Conservation (phyloP, 1,140 invertebrate genomes). For the Reticulitermes speratus region DNA sequence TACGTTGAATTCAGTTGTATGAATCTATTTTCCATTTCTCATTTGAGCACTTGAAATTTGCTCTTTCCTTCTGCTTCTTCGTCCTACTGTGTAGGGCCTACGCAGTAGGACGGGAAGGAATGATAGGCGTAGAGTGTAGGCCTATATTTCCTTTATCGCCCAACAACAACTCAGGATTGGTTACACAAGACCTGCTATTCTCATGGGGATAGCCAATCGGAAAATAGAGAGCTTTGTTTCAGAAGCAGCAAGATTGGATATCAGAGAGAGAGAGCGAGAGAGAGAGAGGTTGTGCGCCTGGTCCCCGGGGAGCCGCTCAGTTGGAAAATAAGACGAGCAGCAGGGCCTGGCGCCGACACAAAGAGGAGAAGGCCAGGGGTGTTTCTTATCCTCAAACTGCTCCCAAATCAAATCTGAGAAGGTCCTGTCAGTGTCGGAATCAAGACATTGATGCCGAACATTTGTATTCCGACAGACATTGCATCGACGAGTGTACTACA, state of each 20-base stretch:
- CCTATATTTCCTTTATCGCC: not conserved
- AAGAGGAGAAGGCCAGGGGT: not conserved
- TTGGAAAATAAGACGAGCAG: not conserved
- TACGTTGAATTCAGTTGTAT: too few relatives aligned
- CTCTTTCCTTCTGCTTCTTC: not conserved
- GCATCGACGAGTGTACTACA: too few relatives aligned
- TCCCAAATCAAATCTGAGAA: not conserved
- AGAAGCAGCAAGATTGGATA: conserved; percentile 10
- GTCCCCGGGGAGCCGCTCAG: not conserved
- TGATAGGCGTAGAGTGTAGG: too few relatives aligned
- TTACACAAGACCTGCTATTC: not conserved
- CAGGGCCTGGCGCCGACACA: not conserved
- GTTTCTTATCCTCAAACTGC: too few relatives aligned
- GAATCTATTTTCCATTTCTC: not conserved
- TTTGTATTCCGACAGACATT: too few relatives aligned
- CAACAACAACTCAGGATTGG: conserved; percentile 1
- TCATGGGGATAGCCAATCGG: conserved; percentile 1
- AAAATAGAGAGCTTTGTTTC: not conserved
- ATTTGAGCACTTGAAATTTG: not conserved
- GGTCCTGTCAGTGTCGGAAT: not conserved
- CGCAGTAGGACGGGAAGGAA: too few relatives aligned
- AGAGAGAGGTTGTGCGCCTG: not conserved
- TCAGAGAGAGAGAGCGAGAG: not conserved
- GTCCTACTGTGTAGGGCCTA: not conserved
- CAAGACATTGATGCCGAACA: not conserved